A percentile compares a stretch with the other conserved stretches of the same genome.
Conservation (phyloP, 2,797 vertebrate genomes). For the Danio albolineatus region DNA sequence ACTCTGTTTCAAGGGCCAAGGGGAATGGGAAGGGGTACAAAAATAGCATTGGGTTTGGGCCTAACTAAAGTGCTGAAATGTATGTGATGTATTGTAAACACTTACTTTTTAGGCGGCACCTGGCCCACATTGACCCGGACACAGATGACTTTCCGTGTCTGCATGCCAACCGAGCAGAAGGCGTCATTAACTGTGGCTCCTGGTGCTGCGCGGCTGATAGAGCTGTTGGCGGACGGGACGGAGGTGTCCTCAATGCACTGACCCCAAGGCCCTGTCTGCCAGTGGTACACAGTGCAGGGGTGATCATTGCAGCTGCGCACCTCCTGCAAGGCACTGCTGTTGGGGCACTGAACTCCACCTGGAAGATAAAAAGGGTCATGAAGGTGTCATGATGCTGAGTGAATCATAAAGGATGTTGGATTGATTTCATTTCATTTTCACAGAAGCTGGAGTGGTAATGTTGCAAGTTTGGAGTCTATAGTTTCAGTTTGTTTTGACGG, state of each 20-base stretch:
- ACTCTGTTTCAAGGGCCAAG: too few relatives aligned
- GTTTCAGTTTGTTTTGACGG: too few relatives aligned
- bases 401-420: conserved; percentile 1
- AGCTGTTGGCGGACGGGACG: conserved; percentile 85
- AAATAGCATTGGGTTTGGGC: too few relatives aligned
- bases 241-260: conserved; percentile 95
- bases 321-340: conserved; percentile 89
- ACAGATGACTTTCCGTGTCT: conserved; percentile 97
- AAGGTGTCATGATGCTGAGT: background rate
- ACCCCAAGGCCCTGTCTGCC: conserved; percentile 94
- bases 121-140: conserved; percentile 97
- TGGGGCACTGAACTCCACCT: conserved; percentile 92
- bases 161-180: conserved; percentile 90
- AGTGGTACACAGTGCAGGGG: conserved; percentile 96
- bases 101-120: conserved; percentile 98
- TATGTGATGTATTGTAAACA: background rate
- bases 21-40: too few relatives aligned
- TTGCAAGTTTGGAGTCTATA: too few relatives aligned
- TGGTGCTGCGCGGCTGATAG: conserved; percentile 74
- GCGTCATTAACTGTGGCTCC: conserved; percentile 75
- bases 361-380: conserved; percentile 7
- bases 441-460: too few relatives aligned
- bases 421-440: too few relatives aligned
- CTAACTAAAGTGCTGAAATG: background rate
- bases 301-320: conserved; percentile 92